Conservation (phyloP, 2,113 vertebrate genomes). For the Cricetomys ansorgei region DNA sequence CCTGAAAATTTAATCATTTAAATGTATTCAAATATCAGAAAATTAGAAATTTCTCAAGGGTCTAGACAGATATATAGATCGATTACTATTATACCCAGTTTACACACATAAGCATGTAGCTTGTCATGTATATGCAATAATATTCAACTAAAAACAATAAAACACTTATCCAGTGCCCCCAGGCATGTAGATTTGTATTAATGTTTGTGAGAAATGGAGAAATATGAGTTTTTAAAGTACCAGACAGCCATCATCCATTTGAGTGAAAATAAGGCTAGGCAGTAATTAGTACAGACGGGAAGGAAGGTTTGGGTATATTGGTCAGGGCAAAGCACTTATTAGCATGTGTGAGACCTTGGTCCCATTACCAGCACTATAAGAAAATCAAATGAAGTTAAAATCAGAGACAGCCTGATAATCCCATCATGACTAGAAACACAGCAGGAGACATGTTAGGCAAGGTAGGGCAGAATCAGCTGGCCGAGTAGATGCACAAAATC, state of each 20-base stretch:
- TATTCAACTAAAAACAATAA: slow-evolving; percentile 9
- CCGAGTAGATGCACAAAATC: background rate
- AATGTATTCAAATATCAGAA: slow-evolving; percentile 35
- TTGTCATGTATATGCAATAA: background rate
- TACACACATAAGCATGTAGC: background rate
- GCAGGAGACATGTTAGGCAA: background rate
- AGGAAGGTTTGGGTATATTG: background rate
- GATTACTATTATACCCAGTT: background rate
- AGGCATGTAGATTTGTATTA: background rate
- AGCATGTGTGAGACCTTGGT: background rate
- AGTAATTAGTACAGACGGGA: background rate
- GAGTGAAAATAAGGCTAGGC: background rate
- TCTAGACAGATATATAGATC: background rate
- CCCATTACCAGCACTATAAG: background rate
- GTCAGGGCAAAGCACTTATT: background rate
- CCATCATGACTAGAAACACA: background rate
- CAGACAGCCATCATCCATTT: background rate
- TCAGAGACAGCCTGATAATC: background rate
- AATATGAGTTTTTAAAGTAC: background rate
- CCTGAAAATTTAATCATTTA: background rate
- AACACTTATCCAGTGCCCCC: background rate
- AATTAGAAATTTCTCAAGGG: slow-evolving; percentile 34
- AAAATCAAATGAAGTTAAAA: background rate
- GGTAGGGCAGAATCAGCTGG: background rate
- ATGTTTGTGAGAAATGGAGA: slow-evolving; percentile 21